Evolutionary conservation across 2,113 vertebrate genomes (phyloP), one percentile per base, ranked within the genome.

Genomic region (Bothrops jararaca): DNA sequence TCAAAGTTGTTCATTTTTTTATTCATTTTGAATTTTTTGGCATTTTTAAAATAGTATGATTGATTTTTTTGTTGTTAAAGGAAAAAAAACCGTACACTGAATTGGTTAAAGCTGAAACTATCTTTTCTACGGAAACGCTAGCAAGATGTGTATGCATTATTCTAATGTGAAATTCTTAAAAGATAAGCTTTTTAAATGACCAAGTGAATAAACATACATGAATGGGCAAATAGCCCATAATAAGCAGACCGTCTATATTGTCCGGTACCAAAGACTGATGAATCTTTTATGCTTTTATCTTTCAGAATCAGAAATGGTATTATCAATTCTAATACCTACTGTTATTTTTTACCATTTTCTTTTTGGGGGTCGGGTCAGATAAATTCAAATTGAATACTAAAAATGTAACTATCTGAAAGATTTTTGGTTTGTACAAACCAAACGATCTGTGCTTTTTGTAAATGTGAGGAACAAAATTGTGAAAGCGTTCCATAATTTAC

Each of bases 81-180:
- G 89, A 3, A 89, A n/a, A 18, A 18, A 60, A 23, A 12, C 39
- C 3, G 24, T 89, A 50, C 42, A 20, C 3, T 74, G 11, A 92
- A 48, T 39, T 85, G 64, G 80, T 89, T 89, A 56, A 52, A 53
- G 1, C 29, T 50, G 3, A 86, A 89, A 90, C 57, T 54, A 13
- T 8, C 15, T 88, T 45, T 95, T 90, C 74, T 88, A 86, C 45
- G 92, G 48, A 85, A 74, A 23, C 91, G 92, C 69, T 94, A 87
- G 86, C 42, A 89, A 94, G 86, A 23, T 50, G 0, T 0, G 11
- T 56, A 92, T 93, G 23, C 0, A 64, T 92, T 26, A 91, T 95
- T 80, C 52, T 93, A 22, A 13, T 92, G 39, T 90, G 53, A 56
- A 57, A 45, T 0, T 88, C 22, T 92, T 45, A 64, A 87, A 92